phyloP scores from a whole-genome alignment of 2,797 vertebrate species.

The Pagetopsis macropterus region DNA sequence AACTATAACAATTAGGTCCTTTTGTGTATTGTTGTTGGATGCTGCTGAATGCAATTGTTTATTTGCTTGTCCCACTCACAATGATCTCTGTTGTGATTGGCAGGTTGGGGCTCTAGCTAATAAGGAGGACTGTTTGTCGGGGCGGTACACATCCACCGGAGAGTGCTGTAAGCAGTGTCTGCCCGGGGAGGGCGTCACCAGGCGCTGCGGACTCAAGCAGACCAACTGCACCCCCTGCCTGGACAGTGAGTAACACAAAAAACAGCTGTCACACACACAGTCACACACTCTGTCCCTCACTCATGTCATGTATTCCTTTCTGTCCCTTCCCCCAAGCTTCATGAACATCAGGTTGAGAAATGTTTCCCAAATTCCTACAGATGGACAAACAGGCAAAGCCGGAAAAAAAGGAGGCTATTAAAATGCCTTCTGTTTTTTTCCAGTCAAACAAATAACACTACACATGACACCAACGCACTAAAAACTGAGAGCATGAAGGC shows the following conservation, averaged over 20 bases:
- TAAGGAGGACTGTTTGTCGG: conserved; percentile 79
- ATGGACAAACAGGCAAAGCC: too few relatives aligned
- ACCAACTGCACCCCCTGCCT: conserved; percentile 90
- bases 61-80: conserved; percentile 6
- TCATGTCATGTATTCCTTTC: too few relatives aligned
- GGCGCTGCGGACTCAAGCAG: conserved; percentile 87
- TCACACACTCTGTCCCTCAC: too few relatives aligned
- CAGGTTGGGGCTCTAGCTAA: conserved; percentile 84
- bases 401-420: too few relatives aligned
- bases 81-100: conserved; percentile 38
- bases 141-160: conserved; percentile 80
- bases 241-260: conserved; percentile 90
- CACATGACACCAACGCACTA: too few relatives aligned
- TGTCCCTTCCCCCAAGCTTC: too few relatives aligned
- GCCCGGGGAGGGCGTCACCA: conserved; percentile 89
- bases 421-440: too few relatives aligned
- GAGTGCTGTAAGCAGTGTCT: conserved; percentile 91
- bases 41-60: not conserved
- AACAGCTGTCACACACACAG: conserved; percentile 8
- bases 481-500: too few relatives aligned
- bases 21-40: not conserved
- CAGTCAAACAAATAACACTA: too few relatives aligned
- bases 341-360: too few relatives aligned
- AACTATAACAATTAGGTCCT: not conserved
- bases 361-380: too few relatives aligned